Conservation (phyloP, 2,113 vertebrate genomes). For the Crocuta crocuta region DNA sequence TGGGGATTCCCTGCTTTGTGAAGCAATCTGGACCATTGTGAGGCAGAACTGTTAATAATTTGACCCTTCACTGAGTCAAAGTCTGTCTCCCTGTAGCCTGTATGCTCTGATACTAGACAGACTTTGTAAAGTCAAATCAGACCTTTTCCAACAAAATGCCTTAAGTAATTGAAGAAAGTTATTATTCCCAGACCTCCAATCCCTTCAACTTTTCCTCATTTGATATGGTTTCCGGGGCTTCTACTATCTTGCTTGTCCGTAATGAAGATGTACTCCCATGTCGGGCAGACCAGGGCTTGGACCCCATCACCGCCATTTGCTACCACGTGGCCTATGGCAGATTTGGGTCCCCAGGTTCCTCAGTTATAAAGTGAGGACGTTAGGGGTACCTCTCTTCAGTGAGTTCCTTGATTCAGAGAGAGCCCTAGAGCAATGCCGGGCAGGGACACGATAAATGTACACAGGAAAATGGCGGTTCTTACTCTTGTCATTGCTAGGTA, state of each 20-base stretch:
- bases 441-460: background rate
- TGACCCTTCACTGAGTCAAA: background rate
- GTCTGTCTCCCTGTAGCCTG: background rate
- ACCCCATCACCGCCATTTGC: background rate
- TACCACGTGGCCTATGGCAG: background rate
- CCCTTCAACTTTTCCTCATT: background rate
- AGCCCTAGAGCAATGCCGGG: background rate
- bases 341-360: background rate
- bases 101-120: background rate
- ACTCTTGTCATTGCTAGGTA: background rate
- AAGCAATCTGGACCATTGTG: background rate
- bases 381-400: background rate
- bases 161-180: background rate
- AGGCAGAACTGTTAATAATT: background rate
- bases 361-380: background rate
- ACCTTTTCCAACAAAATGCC: background rate
- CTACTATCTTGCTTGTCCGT: background rate
- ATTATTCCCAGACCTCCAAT: background rate
- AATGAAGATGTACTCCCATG: background rate
- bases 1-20: background rate
- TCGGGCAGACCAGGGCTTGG: background rate
- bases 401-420: constrained; percentile 16
- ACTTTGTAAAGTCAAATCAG: background rate
- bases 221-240: background rate
- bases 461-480: background rate